phyloP scores from a whole-genome alignment of 2,888 invertebrate genomes.

The Thereva nobilitata region DNA sequence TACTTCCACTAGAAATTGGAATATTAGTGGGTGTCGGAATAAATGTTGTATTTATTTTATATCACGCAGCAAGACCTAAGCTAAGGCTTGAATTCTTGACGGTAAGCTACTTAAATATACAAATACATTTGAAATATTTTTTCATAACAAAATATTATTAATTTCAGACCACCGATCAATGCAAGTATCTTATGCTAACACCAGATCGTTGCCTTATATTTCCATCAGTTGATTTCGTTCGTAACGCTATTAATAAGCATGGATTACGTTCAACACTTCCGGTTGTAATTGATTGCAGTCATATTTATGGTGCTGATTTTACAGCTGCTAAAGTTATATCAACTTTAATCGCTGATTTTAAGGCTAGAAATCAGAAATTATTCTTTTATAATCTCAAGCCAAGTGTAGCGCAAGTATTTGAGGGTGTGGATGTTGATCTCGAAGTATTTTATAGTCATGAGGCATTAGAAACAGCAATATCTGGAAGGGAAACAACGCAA shows the following conservation, averaged over 20 bases:
- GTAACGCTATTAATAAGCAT: constrained; percentile 81
- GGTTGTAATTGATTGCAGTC: constrained; percentile 84
- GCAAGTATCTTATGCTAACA: constrained; percentile 79
- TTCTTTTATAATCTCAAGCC: constrained; percentile 84
- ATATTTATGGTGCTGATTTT: constrained; percentile 86
- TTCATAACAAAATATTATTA: constrained; percentile 14
- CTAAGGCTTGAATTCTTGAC: constrained; percentile 76
- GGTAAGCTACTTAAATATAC: constrained; percentile 60
- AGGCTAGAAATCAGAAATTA: constrained; percentile 71
- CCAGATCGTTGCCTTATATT: constrained; percentile 89
- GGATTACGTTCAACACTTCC: constrained; percentile 71
- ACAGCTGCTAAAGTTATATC: constrained; percentile 83
- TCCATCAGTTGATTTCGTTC: constrained; percentile 87
- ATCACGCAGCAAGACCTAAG: constrained; percentile 86
- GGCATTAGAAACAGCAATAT: constrained; percentile 70
- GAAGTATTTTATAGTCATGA: constrained; percentile 75
- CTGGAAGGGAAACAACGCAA: constrained; percentile 46
- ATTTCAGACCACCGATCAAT: constrained; percentile 65
- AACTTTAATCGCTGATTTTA: constrained; percentile 75
- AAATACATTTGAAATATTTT: constrained; percentile 6
- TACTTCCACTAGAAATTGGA: constrained; percentile 83
- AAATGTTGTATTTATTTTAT: constrained; percentile 82
- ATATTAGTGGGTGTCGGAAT: constrained; percentile 83
- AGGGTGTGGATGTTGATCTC: constrained; percentile 75
- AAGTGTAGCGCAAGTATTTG: constrained; percentile 79